A percentile compares a stretch with the other conserved stretches of the same genome.
phyloP scores from a whole-genome alignment of 2,797 vertebrate genomes.

The Emys orbicularis region DNA sequence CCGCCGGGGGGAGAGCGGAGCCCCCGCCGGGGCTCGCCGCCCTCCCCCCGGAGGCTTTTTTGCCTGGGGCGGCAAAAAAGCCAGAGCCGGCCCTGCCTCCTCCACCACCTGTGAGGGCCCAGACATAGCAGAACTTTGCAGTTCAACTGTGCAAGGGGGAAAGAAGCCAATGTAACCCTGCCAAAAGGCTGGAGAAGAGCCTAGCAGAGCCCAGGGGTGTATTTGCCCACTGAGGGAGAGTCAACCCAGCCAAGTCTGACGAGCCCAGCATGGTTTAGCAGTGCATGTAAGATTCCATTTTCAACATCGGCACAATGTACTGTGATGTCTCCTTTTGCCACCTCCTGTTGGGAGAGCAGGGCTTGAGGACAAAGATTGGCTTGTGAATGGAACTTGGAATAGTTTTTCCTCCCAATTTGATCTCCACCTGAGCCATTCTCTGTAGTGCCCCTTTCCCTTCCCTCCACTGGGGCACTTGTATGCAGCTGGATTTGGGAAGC shows the following conservation, averaged over 20 bases:
- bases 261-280: not conserved
- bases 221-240: not conserved
- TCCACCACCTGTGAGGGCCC: not conserved
- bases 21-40: no score
- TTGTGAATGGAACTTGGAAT: not conserved
- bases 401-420: not conserved
- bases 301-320: not conserved
- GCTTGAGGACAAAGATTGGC: not conserved
- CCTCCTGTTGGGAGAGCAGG: not conserved
- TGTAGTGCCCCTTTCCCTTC: fast-evolving
- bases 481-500: not conserved
- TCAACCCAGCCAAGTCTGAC: not conserved
- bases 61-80: no score
- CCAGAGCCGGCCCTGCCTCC: no score
- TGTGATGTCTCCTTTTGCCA: not conserved
- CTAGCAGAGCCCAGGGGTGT: not conserved
- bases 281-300: not conserved
- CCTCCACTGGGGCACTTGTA: not conserved
- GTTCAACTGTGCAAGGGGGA: not conserved
- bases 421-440: not conserved
- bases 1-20: no score
- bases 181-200: not conserved
- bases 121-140: not conserved
- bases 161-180: not conserved
- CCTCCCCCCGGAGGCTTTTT: no score